A percentile compares a stretch with the other conserved stretches of the same genome.
Conservation (phyloP, 2,797 vertebrate genomes). For the Austrolebias charrua region DNA sequence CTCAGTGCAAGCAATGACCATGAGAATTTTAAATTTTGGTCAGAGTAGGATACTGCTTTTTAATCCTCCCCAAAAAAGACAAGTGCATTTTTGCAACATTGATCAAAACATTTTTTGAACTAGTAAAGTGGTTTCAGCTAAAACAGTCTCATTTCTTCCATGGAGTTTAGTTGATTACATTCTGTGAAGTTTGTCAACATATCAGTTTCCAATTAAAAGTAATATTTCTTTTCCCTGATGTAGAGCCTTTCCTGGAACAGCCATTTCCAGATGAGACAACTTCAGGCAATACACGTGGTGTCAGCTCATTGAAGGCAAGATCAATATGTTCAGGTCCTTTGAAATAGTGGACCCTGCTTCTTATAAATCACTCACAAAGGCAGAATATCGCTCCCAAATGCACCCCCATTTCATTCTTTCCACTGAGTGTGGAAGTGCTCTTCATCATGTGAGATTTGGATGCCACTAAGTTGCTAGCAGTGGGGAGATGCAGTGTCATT, state of each 20-base stretch:
- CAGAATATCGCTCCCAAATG: conserved; percentile 39
- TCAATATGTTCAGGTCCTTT: conserved; percentile 64
- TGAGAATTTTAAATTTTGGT: no score
- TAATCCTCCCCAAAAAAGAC: not conserved
- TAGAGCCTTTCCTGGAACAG: conserved; percentile 27
- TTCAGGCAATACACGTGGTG: conserved; percentile 55
- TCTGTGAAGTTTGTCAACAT: not conserved
- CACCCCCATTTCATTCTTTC: conserved; percentile 7
- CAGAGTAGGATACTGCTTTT: not conserved
- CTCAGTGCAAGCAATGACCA: no score
- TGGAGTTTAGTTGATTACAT: not conserved
- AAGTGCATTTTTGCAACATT: not conserved
- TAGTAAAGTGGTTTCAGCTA: not conserved
- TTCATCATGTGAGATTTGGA: conserved; percentile 47
- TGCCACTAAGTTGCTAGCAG: conserved; percentile 34
- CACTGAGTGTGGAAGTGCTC: conserved; percentile 29
- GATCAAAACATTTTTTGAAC: not conserved
- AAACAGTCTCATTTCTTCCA: not conserved
- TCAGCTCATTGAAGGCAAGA: conserved; percentile 53
- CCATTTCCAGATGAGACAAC: conserved; percentile 38
- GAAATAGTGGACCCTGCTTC: conserved; percentile 58
- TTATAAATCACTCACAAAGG: conserved; percentile 65
- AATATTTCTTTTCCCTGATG: conserved; percentile 8
- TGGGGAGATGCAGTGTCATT: conserved; percentile 16
- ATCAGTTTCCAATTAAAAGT: not conserved